Base-by-base conservation (phyloP, 2,113 vertebrate genomes). In the Oreotrochilus melanogaster region DNA sequence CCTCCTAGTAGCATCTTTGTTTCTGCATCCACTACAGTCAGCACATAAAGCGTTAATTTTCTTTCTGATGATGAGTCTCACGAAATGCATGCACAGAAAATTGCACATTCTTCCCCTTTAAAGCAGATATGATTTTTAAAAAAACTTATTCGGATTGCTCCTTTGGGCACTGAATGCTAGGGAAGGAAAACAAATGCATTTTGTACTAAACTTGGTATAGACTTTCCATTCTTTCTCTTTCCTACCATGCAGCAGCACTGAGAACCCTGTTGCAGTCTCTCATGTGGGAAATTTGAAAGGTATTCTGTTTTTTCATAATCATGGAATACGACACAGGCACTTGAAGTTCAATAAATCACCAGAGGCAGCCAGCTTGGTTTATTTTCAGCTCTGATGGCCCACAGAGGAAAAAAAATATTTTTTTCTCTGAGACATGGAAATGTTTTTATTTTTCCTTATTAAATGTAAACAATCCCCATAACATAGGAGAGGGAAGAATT, bases 371-470 rank as follows among this genome's bases (percentile, higher is more conserved):
- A 82, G 71, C 48, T 94, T 79, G 53, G 71, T 86, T 92, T 89
- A 95, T 94, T 97, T 97, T 95, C 87, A 89, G 91, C 71, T 95
- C 70, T n/a, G 10, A 51, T 73, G 54, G 53, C 47, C 80, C 64
- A 78, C 4, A 71, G 37, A 78, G 11, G 9, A 28, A 17, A 79
- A 28, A 30, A 42, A 39, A 21, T 21, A 7, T 5, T 10, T 31
- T 48, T 86, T 43, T 81, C 88, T 78, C 62, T 50, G 7, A 28
- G 11, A 66, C 22, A 43, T 22, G 18, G 64, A 80, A 95, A 86
- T 74, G 7, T 39, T 39, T 39, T 21, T 42, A 54, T 81, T 89
- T 67, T 93, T 30, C 31, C 30, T 74, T 73, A 67, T 39, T 83
- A 37, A 65, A 19, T 78, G 43, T 71, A 96, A 96, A 81, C 31